These are phyloP conservation scores for Leptatherina wallacei DNA, from an alignment of 2,797 vertebrate genomes.

Conservation along the genomic window DNA sequence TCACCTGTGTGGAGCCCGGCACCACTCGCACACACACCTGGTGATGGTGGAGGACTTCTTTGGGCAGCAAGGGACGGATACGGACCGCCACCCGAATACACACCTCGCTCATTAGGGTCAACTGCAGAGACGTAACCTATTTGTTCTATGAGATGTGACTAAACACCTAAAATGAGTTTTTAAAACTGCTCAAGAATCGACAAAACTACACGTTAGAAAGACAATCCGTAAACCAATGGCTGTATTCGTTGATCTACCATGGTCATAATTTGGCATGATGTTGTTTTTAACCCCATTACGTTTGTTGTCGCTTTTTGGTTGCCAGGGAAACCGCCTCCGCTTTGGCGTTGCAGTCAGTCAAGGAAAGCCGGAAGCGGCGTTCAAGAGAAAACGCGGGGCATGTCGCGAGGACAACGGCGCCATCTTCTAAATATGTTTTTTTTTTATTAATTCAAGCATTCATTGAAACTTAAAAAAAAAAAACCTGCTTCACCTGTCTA, in stretches of 20 bases:
- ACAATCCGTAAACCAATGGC: not conserved
- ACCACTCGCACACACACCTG: conserved; percentile 86
- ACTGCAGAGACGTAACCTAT: not conserved
- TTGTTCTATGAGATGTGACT: not conserved
- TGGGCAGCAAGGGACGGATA: conserved; percentile 89
- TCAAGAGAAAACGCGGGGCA: not conserved
- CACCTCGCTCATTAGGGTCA: conserved; percentile 83
- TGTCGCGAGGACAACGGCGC: conserved; percentile 42
- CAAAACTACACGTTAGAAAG: too few relatives aligned
- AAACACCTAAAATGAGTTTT: not conserved
- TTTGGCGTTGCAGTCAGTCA: not conserved
- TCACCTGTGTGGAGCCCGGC: conserved; percentile 83
- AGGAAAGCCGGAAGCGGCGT: not conserved
- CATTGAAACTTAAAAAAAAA: too few relatives aligned
- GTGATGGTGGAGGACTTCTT: conserved; percentile 88
- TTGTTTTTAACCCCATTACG: conserved; percentile 3
- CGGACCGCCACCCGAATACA: conserved; percentile 90
- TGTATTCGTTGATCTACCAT: not conserved
- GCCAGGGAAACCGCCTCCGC: conserved; percentile 60
- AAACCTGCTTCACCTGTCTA: not conserved
- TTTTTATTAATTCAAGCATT: too few relatives aligned
- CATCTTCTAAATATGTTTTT: not conserved
- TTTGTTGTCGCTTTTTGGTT: conserved; percentile 69
- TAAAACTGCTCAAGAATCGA: not conserved
- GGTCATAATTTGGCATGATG: not conserved